Evolutionary conservation across 2,888 invertebrate species (phyloP), one percentile per base, ranked within the genome.

Genomic region (Coenonympha glycerion): DNA sequence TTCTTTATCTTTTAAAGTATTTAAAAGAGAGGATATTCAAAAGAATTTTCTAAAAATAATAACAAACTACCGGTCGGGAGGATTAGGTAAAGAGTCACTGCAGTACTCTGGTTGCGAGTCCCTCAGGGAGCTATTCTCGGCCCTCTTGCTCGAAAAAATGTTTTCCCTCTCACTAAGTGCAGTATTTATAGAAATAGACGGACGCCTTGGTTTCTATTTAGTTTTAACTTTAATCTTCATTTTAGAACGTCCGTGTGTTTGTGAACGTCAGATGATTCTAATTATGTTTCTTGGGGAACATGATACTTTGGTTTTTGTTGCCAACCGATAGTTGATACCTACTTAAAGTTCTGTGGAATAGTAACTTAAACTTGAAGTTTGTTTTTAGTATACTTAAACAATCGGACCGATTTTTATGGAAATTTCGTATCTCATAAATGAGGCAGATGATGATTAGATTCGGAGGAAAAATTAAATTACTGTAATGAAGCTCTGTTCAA

Each of bases 101-200:
- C 45, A 16, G 26, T 68, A 65, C 68, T 76, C 78, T 59, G 57
- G 73, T 76, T 73, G 71, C 79, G 66, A 79, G 83, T 87, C 84
- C 84, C 86, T 65, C 73, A 71, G 86, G 86, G 86, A 85, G 74
- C 81, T 86, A 86, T 85, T 85, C 78, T 78, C 64, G 79, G 81
- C 83, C 81, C 81, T 76, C 73, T 66, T 44, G 52, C 49, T 60
- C 55, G 39, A 39, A 55, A 58, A 57, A 56, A 57, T 58, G 53
- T 56, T 57, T 60, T 58, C 55, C 53, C 56, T 53, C 61, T 49
- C 49, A 47, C 59, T 61, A 62, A 60, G 61, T 62, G 81, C 72
- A 68, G 76, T 86, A 86, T 86, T 83, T 83, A 76, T 83, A 84
- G 85, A 85, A 79, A 74, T 75, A 71, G 74, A 72, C 68, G 68